Percentiles rank a stretch among this genome's conserved stretches.
Evolutionary conservation across 35 echinoderm and acorn worm species (phyloP).

Genomic region (Acanthaster planci): DNA sequence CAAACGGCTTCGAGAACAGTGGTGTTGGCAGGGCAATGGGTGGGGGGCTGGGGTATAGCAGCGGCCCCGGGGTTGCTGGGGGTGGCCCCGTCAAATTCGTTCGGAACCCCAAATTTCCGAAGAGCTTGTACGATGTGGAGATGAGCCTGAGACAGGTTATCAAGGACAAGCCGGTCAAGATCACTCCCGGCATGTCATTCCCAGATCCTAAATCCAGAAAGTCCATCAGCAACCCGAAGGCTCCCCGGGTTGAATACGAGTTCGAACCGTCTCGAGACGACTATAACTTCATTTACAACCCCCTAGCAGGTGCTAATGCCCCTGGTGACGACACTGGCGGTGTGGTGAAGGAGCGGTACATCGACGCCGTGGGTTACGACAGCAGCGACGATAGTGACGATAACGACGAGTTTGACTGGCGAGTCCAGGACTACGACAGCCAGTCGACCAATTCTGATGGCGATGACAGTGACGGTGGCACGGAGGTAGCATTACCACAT

Average conservation of each 20-base stretch:
- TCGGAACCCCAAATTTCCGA: neutral
- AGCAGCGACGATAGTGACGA: neutral
- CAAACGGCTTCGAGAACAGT: no score
- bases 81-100: neutral
- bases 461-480: neutral
- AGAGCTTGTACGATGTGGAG: neutral
- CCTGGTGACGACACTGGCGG: neutral
- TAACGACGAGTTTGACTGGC: neutral
- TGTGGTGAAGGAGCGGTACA: neutral
- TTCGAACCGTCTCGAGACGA: neutral
- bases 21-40: no score
- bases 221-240: neutral
- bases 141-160: neutral
- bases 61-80: no score
- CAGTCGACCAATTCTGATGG: neutral
- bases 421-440: neutral
- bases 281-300: neutral
- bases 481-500: neutral
- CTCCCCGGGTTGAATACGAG: neutral
- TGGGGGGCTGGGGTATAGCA: no score
- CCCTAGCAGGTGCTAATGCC: neutral
- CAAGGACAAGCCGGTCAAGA: neutral
- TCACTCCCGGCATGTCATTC: neutral
- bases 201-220: neutral
- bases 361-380: neutral